Evolutionary conservation across 2,888 invertebrate species (phyloP).

Genomic region (Sesia apiformis): DNA sequence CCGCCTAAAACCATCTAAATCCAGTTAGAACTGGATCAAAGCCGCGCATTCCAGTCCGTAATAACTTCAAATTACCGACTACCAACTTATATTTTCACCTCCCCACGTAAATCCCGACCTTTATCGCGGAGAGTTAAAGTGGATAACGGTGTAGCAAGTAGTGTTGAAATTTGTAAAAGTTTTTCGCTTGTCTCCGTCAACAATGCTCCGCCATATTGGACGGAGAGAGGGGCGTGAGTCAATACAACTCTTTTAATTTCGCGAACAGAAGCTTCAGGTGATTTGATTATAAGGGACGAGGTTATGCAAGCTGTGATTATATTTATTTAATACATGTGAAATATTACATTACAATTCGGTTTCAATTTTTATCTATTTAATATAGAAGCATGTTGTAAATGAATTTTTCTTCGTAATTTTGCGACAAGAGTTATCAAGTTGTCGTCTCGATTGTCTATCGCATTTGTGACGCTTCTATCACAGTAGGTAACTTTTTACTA

Average conservation of each 20-base stretch:
- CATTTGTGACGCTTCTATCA: too few species aligned
- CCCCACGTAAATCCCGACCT: not conserved
- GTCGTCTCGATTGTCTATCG: too few species aligned
- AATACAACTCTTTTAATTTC: slow-evolving; percentile 56
- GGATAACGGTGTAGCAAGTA: too few species aligned
- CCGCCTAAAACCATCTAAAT: slow-evolving; percentile 22
- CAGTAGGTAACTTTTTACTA: too few species aligned
- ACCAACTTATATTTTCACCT: slow-evolving; percentile 12
- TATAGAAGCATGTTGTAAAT: too few species aligned
- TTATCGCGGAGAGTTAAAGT: too few species aligned
- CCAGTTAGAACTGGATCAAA: slow-evolving; percentile 9
- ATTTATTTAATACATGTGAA: too few species aligned
- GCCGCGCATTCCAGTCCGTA: slow-evolving; percentile 1
- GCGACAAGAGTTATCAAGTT: too few species aligned
- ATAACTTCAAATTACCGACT: slow-evolving; percentile 8
- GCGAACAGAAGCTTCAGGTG: slow-evolving; percentile 33
- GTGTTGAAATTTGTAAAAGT: not conserved
- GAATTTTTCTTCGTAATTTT: too few species aligned
- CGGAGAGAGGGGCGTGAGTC: slow-evolving; percentile 13
- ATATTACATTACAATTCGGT: too few species aligned
- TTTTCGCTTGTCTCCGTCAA: not conserved
- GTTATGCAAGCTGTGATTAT: slow-evolving; percentile 12
- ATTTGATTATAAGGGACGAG: slow-evolving; percentile 39
- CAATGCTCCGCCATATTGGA: not conserved
- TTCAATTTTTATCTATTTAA: too few species aligned